A percentile compares a stretch with the other conserved stretches of the same genome.
phyloP scores from a whole-genome alignment of 1,140 invertebrate genomes.

The Chelonus insularis region DNA sequence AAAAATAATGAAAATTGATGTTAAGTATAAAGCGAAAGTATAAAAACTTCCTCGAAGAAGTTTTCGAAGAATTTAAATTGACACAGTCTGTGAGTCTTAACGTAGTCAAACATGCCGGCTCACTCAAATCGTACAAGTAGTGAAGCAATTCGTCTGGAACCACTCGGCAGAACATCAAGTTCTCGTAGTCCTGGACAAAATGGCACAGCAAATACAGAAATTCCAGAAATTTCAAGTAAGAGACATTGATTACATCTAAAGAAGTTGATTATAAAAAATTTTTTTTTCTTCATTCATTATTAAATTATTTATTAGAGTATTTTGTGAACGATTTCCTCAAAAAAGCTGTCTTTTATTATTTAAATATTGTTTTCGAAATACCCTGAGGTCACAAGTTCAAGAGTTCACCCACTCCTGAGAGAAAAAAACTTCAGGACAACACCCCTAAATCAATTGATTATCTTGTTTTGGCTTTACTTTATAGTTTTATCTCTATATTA shows the following conservation, averaged over 20 bases:
- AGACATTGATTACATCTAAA: background rate
- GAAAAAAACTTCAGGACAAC: background rate
- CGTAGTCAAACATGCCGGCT: slow-evolving; percentile 49
- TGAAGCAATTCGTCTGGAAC: slow-evolving; percentile 56
- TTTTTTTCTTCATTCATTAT: background rate
- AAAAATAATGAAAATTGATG: too few relatives aligned
- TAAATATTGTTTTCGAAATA: slow-evolving; percentile 2
- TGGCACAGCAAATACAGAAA: slow-evolving; percentile 52
- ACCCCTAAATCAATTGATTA: slow-evolving; percentile 4
- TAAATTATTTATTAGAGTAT: background rate
- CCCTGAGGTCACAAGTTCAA: slow-evolving; percentile 43
- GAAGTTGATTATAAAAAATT: too few relatives aligned
- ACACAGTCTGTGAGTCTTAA: too few relatives aligned
- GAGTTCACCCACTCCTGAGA: slow-evolving; percentile 37
- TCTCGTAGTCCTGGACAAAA: slow-evolving; percentile 50
- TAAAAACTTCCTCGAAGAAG: too few relatives aligned
- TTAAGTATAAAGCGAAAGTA: too few relatives aligned
- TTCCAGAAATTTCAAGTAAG: slow-evolving; percentile 47
- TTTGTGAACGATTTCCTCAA: background rate
- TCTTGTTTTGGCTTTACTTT: background rate
- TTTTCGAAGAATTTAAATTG: too few relatives aligned
- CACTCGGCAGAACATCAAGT: slow-evolving; percentile 51
- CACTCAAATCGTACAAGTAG: slow-evolving; percentile 51
- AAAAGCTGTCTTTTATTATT: background rate
- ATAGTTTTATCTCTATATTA: background rate